Evolutionary conservation across 2,888 invertebrate species (phyloP).

Genomic region (Pseudococcus longispinus): DNA sequence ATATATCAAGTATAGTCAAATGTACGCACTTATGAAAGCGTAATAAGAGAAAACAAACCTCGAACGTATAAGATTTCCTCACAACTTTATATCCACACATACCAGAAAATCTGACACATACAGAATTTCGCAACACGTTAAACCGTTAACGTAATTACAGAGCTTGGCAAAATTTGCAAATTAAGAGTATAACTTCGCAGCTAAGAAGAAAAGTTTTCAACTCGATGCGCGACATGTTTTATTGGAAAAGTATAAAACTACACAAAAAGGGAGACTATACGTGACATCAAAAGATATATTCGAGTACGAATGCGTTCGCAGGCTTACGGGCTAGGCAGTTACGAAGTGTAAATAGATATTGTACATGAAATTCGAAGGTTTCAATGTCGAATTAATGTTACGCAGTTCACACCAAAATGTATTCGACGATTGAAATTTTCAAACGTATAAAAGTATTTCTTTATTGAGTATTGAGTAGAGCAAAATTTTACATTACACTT

Average conservation of each 20-base stretch:
- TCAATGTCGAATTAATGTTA: not conserved
- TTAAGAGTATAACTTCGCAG: not conserved
- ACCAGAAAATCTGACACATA: not conserved
- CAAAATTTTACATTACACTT: too few species aligned
- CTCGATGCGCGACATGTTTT: conserved; percentile 7
- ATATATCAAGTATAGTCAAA: not conserved
- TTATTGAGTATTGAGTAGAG: too few species aligned
- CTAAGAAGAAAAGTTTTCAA: conserved; percentile 37
- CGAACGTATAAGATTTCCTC: not conserved
- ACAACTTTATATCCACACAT: not conserved
- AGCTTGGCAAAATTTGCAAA: conserved; percentile 23
- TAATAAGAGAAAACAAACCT: not conserved
- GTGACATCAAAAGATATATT: conserved; percentile 19
- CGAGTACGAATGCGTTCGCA: not conserved
- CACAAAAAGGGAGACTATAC: not conserved
- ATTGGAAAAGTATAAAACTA: conserved; percentile 42
- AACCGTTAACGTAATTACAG: conserved; percentile 33
- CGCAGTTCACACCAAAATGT: too few species aligned
- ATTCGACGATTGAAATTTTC: too few species aligned
- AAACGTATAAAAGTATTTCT: too few species aligned
- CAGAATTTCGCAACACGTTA: not conserved
- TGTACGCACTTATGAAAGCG: not conserved
- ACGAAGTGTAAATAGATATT: not conserved
- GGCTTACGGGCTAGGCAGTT: not conserved
- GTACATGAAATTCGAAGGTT: not conserved